These are phyloP conservation scores for Tenthredo notha DNA, from an alignment of 2,888 invertebrate species.

Conservation along the genomic window DNA sequence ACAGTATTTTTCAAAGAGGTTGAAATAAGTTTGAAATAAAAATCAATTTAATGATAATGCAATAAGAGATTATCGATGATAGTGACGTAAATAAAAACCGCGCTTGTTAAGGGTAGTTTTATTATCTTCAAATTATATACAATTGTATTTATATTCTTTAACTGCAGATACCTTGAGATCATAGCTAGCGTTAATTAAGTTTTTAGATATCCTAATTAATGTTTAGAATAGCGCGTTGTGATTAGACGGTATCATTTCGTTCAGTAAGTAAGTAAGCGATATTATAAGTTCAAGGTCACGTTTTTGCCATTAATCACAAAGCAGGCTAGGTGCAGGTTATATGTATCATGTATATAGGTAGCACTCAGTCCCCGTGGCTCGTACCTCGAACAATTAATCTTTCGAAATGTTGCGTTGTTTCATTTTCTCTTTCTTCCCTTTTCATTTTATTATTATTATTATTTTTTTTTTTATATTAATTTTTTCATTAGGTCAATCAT, in stretches of 20 bases:
- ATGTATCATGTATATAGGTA: background rate
- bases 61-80: too few species aligned
- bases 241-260: background rate
- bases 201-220: conserved; percentile 13
- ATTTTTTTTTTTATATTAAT: background rate
- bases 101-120: too few species aligned
- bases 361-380: conserved; percentile 33
- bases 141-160: too few species aligned
- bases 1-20: background rate
- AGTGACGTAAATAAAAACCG: too few species aligned
- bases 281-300: conserved; percentile 29
- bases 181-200: too few species aligned
- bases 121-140: too few species aligned
- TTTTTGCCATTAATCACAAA: conserved; percentile 40
- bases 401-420: conserved; percentile 9
- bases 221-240: background rate
- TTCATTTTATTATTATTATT: background rate
- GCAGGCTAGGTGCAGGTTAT: background rate
- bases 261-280: conserved; percentile 14
- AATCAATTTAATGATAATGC: too few species aligned
- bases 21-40: too few species aligned
- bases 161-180: too few species aligned
- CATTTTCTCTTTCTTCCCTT: background rate
- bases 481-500: background rate
- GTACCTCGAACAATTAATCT: conserved; percentile 36